Base-by-base conservation (phyloP, 2,113 vertebrate genomes). In the Platycercus adscitus region DNA sequence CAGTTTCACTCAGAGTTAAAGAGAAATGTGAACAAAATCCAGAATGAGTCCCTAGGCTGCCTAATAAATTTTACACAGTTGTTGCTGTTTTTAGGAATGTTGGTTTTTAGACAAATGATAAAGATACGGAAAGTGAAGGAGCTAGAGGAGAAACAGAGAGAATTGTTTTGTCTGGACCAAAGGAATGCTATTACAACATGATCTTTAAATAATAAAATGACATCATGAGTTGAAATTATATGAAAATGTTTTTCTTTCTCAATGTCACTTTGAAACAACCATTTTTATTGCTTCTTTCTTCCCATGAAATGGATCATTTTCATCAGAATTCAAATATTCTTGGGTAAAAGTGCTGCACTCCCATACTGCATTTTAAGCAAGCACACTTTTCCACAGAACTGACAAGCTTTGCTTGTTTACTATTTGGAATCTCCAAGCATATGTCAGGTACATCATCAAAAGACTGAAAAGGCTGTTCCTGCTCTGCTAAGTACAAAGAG, bases 141-240 rank as follows among this genome's bases (percentile, higher is more conserved):
- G 52, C 20, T 70, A 88, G 68, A 86, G 66, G 28, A 86, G 63
- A 95, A 96, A 58, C 53, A 97, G 56, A 69, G 41, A 83, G 37
- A 85, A 63, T 9, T 94, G 70, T 95, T 95, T 94, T 91, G 91
- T 85, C 89, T 97, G 78, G 81, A 66, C 66, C 10, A 35, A 82
- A 95, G 49, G 77, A 92, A 91, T 88, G 78, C 13, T 80, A 17
- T 92, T 89, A 52, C 52, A 84, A 81, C 43, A 43, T 25, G 52
- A 92, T 50, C 47, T 88, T 75, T 88, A 78, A 91, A 91, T 79
- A 94, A 66, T 64, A 86, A 93, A 86, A 56, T 78, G 46, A 75
- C 33, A 68, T 71, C 35, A 3, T 73, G 52, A 66, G 35, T 47
- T 50, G 25, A 82, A 85, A 76, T 35, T 3, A 69, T 69, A 75